A percentile compares a stretch with the other conserved stretches of the same genome.
phyloP scores from a whole-genome alignment of 1,140 invertebrate species.

The Drosophila kanapiae region DNA sequence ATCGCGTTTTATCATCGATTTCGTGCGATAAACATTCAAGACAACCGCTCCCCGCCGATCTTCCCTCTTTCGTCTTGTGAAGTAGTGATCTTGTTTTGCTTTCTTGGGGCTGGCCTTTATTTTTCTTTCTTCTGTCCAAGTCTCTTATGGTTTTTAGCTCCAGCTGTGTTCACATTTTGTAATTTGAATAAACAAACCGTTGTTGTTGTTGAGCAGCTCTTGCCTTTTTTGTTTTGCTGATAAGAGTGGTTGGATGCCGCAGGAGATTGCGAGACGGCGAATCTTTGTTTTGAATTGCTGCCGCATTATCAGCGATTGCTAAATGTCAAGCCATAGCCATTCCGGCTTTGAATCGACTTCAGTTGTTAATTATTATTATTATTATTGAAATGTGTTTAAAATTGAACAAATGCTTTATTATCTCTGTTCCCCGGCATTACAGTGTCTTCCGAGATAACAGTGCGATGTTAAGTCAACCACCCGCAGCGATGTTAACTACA shows the following conservation, averaged over 20 bases:
- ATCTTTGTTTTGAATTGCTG: constrained; percentile 36
- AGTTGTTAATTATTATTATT: constrained; percentile 35
- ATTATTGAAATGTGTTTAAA: constrained; percentile 27
- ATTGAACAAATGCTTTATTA: constrained; percentile 27
- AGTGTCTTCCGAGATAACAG: constrained; percentile 35
- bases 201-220: constrained; percentile 18
- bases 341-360: constrained; percentile 36
- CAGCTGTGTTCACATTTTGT: constrained; percentile 70
- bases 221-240: constrained; percentile 41
- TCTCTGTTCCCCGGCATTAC: constrained; percentile 19
- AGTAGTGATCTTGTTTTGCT: constrained; percentile 57
- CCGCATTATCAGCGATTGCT: constrained; percentile 55
- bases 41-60: constrained; percentile 1
- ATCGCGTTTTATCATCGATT: constrained; percentile 52
- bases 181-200: constrained; percentile 60
- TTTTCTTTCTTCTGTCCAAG: background rate
- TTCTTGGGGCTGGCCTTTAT: constrained; percentile 43
- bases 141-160: constrained; percentile 16
- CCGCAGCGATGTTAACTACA: constrained; percentile 63
- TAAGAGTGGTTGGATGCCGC: constrained; percentile 52
- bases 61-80: constrained; percentile 23
- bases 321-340: constrained; percentile 32
- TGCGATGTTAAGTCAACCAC: constrained; percentile 38
- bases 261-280: constrained; percentile 53
- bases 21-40: constrained; percentile 57